A percentile compares a stretch with the other conserved stretches of the same genome.
phyloP scores from a whole-genome alignment of 2,888 invertebrate species.

The Sphaeridia pumilis region DNA sequence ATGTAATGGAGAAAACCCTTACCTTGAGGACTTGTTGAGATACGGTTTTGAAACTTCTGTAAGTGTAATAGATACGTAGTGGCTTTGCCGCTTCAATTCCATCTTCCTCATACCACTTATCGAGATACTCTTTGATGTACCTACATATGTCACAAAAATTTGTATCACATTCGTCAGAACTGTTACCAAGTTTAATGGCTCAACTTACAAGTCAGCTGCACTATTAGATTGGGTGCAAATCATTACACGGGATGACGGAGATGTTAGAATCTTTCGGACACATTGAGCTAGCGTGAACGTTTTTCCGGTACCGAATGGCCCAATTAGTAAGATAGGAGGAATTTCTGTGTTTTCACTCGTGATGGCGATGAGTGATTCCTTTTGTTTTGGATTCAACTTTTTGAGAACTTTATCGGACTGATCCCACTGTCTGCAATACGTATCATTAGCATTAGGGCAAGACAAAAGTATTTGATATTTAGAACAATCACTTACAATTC shows the following conservation, averaged over 20 bases:
- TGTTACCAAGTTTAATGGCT: no score
- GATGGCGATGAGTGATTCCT: constrained; percentile 64
- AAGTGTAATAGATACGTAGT: constrained; percentile 64
- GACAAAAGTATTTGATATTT: no score
- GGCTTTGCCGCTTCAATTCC: constrained; percentile 56
- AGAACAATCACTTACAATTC: constrained; percentile 45
- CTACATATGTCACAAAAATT: constrained; percentile 13
- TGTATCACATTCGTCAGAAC: no score
- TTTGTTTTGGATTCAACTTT: constrained; percentile 59
- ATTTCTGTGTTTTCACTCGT: constrained; percentile 49
- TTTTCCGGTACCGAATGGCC: constrained; percentile 52
- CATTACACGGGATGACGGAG: constrained; percentile 55
- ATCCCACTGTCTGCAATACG: constrained; percentile 50
- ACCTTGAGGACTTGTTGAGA: constrained; percentile 56
- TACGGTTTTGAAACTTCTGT: constrained; percentile 66
- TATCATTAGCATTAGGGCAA: no score
- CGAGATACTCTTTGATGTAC: constrained; percentile 71
- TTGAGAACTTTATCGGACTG: constrained; percentile 46
- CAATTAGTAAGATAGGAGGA: constrained; percentile 58
- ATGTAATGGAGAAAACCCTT: no score
- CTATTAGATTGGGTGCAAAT: constrained; percentile 78
- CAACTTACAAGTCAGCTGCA: constrained; percentile 37
- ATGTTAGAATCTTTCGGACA: constrained; percentile 54
- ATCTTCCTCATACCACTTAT: constrained; percentile 58
- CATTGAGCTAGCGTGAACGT: constrained; percentile 68